These are phyloP conservation scores for Nymphalis io DNA, from an alignment of 1,140 invertebrate genomes.

Conservation along the genomic window DNA sequence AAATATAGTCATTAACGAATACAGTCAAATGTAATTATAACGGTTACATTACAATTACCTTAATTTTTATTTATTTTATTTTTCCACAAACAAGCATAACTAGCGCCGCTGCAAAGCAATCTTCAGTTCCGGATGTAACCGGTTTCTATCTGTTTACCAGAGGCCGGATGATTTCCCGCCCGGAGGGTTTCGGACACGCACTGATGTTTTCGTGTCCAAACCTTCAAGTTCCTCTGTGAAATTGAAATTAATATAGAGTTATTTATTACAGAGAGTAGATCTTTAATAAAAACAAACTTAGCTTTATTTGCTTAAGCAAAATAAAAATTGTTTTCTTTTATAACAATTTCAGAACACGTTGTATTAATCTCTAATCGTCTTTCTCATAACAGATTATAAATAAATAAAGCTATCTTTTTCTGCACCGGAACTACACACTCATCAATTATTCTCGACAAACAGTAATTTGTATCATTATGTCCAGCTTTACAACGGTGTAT, in stretches of 20 bases:
- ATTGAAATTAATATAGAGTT: slow-evolving; percentile 1
- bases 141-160: slow-evolving; percentile 78
- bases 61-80: slow-evolving; percentile 12
- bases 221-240: slow-evolving; percentile 83
- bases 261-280: too few species aligned
- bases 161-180: slow-evolving; percentile 85
- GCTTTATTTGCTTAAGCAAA: too few species aligned
- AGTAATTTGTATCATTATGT: too few species aligned
- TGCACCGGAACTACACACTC: too few species aligned
- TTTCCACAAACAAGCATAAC: slow-evolving; percentile 34
- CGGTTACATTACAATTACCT: neutral
- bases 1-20: neutral
- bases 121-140: neutral
- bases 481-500: too few species aligned
- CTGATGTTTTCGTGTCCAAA: slow-evolving; percentile 82
- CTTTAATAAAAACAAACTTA: too few species aligned
- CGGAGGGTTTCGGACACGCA: slow-evolving; percentile 84
- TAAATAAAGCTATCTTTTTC: too few species aligned
- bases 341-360: too few species aligned
- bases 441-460: too few species aligned
- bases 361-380: too few species aligned
- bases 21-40: neutral
- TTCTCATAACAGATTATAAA: too few species aligned
- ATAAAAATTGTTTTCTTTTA: too few species aligned
- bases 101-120: slow-evolving; percentile 24